Conservation (phyloP, 2,888 invertebrate genomes). For the Mythimna ferrago region DNA sequence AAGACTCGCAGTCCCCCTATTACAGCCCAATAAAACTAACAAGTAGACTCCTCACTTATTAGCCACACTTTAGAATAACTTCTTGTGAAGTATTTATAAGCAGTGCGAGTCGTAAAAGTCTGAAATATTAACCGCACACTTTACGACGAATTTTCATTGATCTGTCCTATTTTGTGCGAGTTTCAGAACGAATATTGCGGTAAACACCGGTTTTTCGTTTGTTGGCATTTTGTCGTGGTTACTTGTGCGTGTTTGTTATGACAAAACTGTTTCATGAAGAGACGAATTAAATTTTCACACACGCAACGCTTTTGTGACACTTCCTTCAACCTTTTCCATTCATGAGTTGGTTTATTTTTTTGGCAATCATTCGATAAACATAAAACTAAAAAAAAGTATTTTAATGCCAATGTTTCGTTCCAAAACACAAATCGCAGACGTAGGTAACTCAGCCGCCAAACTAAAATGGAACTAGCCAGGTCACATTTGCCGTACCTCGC, state of each 20-base stretch:
- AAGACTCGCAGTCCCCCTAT: background rate
- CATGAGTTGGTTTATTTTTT: no score
- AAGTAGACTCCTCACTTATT: conserved; percentile 7
- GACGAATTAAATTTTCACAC: background rate
- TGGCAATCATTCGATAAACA: no score
- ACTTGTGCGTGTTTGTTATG: conserved; percentile 5
- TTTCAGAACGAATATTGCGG: conserved; percentile 20
- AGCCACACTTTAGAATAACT: conserved; percentile 22
- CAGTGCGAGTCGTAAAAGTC: conserved; percentile 29
- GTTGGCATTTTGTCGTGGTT: background rate
- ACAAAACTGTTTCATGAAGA: background rate
- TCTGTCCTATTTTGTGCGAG: conserved; percentile 28
- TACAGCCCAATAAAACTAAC: conserved; percentile 17
- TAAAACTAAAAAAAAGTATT: background rate
- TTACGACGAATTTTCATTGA: conserved; percentile 23
- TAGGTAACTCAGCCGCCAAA: no score
- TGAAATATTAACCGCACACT: conserved; percentile 32
- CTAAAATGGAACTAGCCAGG: no score
- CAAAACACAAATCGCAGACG: no score
- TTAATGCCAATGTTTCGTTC: background rate
- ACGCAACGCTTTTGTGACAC: background rate
- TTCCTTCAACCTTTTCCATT: background rate
- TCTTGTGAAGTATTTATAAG: conserved; percentile 35
- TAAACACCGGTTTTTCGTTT: conserved; percentile 33
- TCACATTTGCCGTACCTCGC: no score